These are phyloP conservation scores for Oncorhynchus nerka DNA, from an alignment of 2,113 vertebrate species.

Conservation along the genomic window DNA sequence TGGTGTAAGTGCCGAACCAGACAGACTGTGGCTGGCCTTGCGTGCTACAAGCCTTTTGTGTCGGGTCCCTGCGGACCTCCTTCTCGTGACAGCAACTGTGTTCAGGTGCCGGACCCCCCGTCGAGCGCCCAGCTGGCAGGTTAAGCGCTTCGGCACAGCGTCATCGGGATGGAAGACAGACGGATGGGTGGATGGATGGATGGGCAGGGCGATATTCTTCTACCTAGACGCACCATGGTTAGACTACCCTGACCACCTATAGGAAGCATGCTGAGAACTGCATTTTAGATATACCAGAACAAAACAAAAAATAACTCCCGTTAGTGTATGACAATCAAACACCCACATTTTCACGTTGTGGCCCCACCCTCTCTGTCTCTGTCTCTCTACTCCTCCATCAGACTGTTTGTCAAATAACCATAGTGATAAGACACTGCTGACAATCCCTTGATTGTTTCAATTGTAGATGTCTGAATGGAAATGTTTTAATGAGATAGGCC, in stretches of 20 bases:
- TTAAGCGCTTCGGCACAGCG: slow-evolving; percentile 71
- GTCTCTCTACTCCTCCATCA: neutral
- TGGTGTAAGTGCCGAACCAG: slow-evolving; percentile 58
- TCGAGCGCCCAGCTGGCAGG: slow-evolving; percentile 59
- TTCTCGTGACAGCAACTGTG: slow-evolving; percentile 68
- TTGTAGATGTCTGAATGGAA: slow-evolving; percentile 34
- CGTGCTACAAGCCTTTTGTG: slow-evolving; percentile 64
- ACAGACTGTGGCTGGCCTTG: slow-evolving; percentile 64
- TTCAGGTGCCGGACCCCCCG: slow-evolving; percentile 59
- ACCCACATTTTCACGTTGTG: neutral
- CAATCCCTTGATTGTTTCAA: slow-evolving; percentile 39
- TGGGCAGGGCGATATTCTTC: slow-evolving; percentile 12
- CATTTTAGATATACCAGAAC: neutral
- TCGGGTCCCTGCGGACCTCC: slow-evolving; percentile 55
- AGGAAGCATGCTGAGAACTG: slow-evolving; percentile 3
- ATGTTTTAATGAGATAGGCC: slow-evolving; percentile 42
- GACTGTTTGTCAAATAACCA: slow-evolving; percentile 32
- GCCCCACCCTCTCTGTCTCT: neutral
- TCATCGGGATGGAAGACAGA: slow-evolving; percentile 49
- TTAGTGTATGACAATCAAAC: neutral
- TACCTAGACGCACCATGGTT: slow-evolving; percentile 20
- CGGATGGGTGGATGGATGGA: slow-evolving; percentile 9
- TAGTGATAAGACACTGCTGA: slow-evolving; percentile 17
- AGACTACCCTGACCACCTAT: neutral
- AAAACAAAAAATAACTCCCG: neutral